phyloP scores from a whole-genome alignment of 2,888 invertebrate species.

The Nephrocerus scutellatus region DNA sequence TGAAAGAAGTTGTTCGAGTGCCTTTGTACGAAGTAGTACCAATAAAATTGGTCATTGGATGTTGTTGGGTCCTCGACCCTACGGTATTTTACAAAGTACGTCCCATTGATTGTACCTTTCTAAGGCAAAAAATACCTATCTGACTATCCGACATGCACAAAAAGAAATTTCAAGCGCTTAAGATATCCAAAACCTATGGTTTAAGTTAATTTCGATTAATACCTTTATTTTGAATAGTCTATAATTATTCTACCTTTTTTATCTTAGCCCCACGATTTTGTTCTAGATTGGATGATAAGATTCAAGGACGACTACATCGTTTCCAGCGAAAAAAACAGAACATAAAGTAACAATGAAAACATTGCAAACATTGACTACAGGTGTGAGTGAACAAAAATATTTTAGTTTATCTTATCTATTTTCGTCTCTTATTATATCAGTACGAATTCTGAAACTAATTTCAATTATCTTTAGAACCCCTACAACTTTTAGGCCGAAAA shows the following conservation, averaged over 20 bases:
- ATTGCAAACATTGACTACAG: background rate
- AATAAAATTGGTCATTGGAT: conserved; percentile 87
- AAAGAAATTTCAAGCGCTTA: conserved; percentile 81
- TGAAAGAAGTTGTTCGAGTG: conserved; percentile 89
- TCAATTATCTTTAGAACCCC: no score
- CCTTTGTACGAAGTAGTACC: conserved; percentile 95
- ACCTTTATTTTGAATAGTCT: no score
- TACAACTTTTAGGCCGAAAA: no score
- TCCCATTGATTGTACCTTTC: conserved; percentile 71
- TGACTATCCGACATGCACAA: conserved; percentile 84
- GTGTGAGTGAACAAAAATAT: no score
- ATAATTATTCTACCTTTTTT: no score
- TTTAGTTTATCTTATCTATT: no score
- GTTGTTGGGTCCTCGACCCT: conserved; percentile 93
- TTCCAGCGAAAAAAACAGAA: conserved; percentile 21
- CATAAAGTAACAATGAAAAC: conserved; percentile 11
- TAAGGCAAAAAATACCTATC: conserved; percentile 72
- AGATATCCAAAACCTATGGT: conserved; percentile 83
- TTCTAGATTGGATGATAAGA: no score
- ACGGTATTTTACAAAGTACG: conserved; percentile 87
- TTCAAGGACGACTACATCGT: no score
- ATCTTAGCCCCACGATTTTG: no score
- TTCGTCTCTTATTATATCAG: no score
- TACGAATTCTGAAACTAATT: no score
- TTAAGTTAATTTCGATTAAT: conserved; percentile 49